Percentiles rank a stretch among this genome's conserved stretches.
These are phyloP conservation scores for Piaya cayana DNA, from an alignment of 2,113 vertebrate genomes.

Conservation along the genomic window DNA sequence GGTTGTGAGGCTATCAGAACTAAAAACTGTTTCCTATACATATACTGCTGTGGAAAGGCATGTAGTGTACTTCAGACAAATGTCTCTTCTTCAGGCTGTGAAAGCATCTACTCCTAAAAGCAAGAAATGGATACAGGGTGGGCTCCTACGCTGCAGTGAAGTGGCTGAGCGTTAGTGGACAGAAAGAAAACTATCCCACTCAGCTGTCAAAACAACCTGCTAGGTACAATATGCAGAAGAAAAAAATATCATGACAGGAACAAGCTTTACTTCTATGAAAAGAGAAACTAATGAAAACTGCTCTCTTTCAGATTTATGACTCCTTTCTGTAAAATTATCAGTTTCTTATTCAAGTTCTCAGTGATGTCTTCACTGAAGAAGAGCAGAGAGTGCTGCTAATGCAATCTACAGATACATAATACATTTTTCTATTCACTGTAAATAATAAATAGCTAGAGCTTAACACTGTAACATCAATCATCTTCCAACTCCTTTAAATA, in stretches of 20 bases:
- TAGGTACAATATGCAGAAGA: not conserved
- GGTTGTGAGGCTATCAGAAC: not conserved
- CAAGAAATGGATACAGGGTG: not conserved
- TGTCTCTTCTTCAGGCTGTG: not conserved
- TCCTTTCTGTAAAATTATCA: not conserved
- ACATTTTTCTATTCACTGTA: not conserved
- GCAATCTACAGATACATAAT: not conserved
- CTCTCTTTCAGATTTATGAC: not conserved
- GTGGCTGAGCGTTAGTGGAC: not conserved
- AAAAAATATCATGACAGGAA: not conserved
- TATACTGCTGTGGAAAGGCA: not conserved
- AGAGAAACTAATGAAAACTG: not conserved
- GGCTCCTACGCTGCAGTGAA: not conserved
- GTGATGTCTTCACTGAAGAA: not conserved
- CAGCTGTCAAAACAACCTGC: not conserved
- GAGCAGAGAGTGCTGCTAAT: not conserved
- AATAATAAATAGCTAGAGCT: not conserved
- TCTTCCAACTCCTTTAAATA: not conserved
- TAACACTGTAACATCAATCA: not conserved
- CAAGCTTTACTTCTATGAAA: not conserved
- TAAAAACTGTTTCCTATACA: not conserved
- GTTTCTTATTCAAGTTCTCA: not conserved
- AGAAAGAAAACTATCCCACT: not conserved
- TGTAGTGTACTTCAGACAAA: accelerated
- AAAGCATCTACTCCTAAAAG: not conserved